Evolutionary conservation across 2,888 invertebrate genomes (phyloP).

Genomic region (Brachyopa scutellaris): DNA sequence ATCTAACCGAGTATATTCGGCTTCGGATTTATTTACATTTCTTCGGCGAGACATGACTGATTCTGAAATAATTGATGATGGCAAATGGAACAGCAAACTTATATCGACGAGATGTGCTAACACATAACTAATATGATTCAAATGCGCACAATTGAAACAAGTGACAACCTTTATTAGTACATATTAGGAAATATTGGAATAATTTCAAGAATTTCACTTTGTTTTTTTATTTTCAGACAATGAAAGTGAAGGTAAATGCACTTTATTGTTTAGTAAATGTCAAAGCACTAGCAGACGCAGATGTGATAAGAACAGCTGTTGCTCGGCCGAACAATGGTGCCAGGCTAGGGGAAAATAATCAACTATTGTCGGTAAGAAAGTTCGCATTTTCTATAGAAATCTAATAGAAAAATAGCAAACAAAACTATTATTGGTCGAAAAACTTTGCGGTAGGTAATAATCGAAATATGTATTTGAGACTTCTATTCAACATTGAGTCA

Average conservation of each 20-base stretch:
- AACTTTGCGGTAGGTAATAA: no score
- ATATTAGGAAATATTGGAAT: conserved; percentile 1
- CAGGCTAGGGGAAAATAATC: background rate
- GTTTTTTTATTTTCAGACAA: conserved; percentile 15
- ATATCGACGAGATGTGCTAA: background rate
- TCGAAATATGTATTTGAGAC: no score
- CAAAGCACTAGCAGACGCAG: background rate
- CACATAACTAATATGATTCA: background rate
- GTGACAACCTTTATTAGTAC: conserved; percentile 21
- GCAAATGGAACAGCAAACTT: conserved; percentile 11
- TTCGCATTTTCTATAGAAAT: no score
- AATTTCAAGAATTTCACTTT: conserved; percentile 11
- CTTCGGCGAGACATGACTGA: conserved; percentile 48
- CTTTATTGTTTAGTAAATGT: conserved; percentile 26
- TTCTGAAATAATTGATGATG: background rate
- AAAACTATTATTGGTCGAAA: no score
- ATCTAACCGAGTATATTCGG: conserved; percentile 15
- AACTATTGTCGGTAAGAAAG: background rate
- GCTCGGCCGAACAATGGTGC: background rate
- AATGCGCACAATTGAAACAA: conserved; percentile 17
- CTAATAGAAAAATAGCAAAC: no score
- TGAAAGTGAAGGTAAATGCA: background rate
- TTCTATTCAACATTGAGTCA: no score
- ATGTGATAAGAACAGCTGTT: background rate
- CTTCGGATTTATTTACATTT: conserved; percentile 22